Base-by-base conservation (phyloP, 2,113 vertebrate species). In the Megaptera novaeangliae region DNA sequence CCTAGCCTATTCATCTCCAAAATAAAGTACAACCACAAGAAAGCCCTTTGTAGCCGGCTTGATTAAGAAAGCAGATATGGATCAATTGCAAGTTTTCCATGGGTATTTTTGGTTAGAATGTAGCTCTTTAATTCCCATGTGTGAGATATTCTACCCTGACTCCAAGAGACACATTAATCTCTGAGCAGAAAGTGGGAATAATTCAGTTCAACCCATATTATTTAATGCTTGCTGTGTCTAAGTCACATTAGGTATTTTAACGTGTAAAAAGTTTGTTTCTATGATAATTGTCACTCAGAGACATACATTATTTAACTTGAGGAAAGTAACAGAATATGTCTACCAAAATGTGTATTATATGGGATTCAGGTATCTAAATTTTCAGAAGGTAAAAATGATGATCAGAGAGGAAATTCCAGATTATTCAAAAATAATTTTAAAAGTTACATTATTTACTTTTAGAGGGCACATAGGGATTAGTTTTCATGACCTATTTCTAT, bases 1-100 rank as follows among this genome's bases (percentile, higher is more conserved):
- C 61, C 90, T 11, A 86, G 25, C 93, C 74, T 93, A 77, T 96
- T 94, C 91, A 87, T 97, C 78, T 96, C 95, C 75, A 81, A 96
- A 96, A 92, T 96, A 61, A 36, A 90, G 90, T 27, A 96, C 21
- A 77, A 75, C 96, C 96, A 97, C 87, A 96, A 97, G 87, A 97
- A 98, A 98, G 78, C 41, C 49, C 78, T 97, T 98, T 94, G 0
- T 59, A 95, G 92, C 87, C 27, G 72, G 57, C 34, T 84, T 96
- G 95, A 96, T 97, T 94, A 98, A 96, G 91, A 94, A 96, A 92
- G 80, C 94, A 97, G 94, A 95, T 97, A 96, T 8, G 49, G 57
- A 97, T 97, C 95, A 96, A 83, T 90, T 83, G 72, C 63, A 96
- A 69, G 8, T 96, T 98, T 96, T 90, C 86, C 68, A 55, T 59